Percentiles rank a stretch among this genome's conserved stretches.
These are phyloP conservation scores for Antechinus flavipes DNA, from an alignment of 2,113 vertebrate genomes.

Conservation along the genomic window DNA sequence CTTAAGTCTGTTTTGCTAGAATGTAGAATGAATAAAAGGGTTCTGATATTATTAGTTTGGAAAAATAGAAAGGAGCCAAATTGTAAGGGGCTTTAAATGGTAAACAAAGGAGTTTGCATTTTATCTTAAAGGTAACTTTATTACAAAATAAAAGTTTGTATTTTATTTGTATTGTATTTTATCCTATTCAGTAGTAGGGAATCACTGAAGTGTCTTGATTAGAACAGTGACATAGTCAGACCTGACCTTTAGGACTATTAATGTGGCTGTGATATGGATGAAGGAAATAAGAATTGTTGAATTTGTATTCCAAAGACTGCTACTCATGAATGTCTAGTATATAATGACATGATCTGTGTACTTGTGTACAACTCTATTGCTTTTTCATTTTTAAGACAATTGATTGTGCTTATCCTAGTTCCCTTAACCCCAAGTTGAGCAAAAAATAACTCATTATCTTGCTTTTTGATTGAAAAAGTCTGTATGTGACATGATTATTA, in stretches of 20 bases:
- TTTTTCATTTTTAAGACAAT: slow-evolving; percentile 48
- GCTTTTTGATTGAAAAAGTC: slow-evolving; percentile 15
- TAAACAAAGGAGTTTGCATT: not conserved
- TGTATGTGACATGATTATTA: slow-evolving; percentile 37
- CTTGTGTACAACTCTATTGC: not conserved
- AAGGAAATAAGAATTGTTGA: not conserved
- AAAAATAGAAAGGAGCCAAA: not conserved
- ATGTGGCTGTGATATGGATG: not conserved
- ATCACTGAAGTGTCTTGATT: not conserved
- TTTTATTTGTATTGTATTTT: no score
- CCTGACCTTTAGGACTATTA: not conserved
- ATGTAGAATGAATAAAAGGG: not conserved
- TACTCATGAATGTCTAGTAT: not conserved
- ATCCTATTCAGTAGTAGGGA: not conserved
- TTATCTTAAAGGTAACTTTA: not conserved
- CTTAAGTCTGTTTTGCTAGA: not conserved
- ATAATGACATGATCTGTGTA: not conserved
- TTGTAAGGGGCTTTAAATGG: not conserved
- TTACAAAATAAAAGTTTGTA: no score
- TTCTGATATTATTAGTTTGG: not conserved
- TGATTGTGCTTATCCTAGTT: slow-evolving; percentile 2
- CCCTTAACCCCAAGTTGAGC: not conserved
- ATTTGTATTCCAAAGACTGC: not conserved
- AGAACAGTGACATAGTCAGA: not conserved
- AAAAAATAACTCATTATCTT: slow-evolving; percentile 7